A percentile compares a stretch with the other conserved stretches of the same genome.
Conservation (phyloP, 1,140 invertebrate genomes). For the Phymastichus coffea region DNA sequence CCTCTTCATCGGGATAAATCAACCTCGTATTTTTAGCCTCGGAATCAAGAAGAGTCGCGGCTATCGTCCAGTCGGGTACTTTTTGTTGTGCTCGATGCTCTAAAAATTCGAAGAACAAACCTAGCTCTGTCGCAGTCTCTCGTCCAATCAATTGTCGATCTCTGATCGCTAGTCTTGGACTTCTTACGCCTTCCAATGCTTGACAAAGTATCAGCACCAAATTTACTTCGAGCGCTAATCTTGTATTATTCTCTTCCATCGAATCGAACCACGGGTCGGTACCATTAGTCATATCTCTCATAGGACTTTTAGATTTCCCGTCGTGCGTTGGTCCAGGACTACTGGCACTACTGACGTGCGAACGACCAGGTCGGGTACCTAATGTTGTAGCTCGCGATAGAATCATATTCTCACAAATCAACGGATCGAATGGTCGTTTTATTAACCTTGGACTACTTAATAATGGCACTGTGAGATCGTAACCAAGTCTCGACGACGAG, state of each 20-base stretch:
- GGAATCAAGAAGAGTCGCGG: conserved; percentile 40
- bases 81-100: conserved; percentile 39
- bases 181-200: conserved; percentile 50
- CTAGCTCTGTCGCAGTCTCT: conserved; percentile 51
- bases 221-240: conserved; percentile 52
- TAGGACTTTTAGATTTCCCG: conserved; percentile 30
- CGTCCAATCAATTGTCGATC: conserved; percentile 53
- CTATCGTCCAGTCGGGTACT: conserved; percentile 36
- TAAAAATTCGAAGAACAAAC: conserved; percentile 53
- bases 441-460: conserved; percentile 49
- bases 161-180: conserved; percentile 47
- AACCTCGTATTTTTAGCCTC: conserved; percentile 35
- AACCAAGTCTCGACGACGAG: conserved; percentile 28
- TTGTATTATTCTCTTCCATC: conserved; percentile 53
- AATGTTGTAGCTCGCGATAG: conserved; percentile 49
- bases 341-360: conserved; percentile 35
- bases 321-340: conserved; percentile 29
- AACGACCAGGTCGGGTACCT: conserved; percentile 37
- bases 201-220: conserved; percentile 50
- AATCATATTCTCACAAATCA: conserved; percentile 55
- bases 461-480: conserved; percentile 47
- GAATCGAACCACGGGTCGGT: conserved; percentile 53
- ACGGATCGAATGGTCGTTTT: conserved; percentile 50
- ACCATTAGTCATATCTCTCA: conserved; percentile 24
- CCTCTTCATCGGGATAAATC: conserved; percentile 31